These are phyloP conservation scores for Trichechus manatus DNA, from an alignment of 2,113 vertebrate genomes.

Conservation along the genomic window DNA sequence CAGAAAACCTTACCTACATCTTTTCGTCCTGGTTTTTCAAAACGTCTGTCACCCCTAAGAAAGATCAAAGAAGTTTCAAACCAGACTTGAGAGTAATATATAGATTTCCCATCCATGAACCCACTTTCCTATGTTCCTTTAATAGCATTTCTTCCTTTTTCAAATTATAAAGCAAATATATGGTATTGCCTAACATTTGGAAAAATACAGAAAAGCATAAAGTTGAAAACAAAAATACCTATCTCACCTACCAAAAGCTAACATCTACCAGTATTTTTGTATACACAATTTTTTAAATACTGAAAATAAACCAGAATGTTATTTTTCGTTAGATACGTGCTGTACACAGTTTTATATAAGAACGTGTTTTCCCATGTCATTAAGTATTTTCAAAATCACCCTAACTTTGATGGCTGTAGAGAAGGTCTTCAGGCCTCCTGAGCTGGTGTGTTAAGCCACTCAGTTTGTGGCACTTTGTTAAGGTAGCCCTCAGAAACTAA, in stretches of 20 bases:
- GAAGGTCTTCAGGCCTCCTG: neutral
- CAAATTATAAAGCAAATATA: conserved; percentile 49
- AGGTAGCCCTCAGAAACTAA: neutral
- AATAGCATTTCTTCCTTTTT: conserved; percentile 44
- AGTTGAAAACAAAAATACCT: conserved; percentile 36
- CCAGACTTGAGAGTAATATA: conserved; percentile 66
- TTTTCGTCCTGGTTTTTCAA: conserved; percentile 99
- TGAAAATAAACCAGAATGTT: neutral
- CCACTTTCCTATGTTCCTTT: neutral
- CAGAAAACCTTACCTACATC: conserved; percentile 95
- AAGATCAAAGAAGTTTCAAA: conserved; percentile 85
- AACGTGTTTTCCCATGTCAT: conserved; percentile 33
- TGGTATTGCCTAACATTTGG: neutral
- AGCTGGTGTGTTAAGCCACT: neutral
- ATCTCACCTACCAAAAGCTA: neutral
- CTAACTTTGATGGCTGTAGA: neutral
- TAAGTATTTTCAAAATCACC: conserved; percentile 55
- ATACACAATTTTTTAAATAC: neutral
- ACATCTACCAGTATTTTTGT: neutral
- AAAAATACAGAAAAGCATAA: conserved; percentile 28
- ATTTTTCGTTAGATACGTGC: neutral
- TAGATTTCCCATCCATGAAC: conserved; percentile 52
- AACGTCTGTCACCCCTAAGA: conserved; percentile 96
- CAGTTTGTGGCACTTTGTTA: neutral
- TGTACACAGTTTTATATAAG: neutral